phyloP scores from a whole-genome alignment of 2,113 vertebrate species.

The Dromiciops gliroides region DNA sequence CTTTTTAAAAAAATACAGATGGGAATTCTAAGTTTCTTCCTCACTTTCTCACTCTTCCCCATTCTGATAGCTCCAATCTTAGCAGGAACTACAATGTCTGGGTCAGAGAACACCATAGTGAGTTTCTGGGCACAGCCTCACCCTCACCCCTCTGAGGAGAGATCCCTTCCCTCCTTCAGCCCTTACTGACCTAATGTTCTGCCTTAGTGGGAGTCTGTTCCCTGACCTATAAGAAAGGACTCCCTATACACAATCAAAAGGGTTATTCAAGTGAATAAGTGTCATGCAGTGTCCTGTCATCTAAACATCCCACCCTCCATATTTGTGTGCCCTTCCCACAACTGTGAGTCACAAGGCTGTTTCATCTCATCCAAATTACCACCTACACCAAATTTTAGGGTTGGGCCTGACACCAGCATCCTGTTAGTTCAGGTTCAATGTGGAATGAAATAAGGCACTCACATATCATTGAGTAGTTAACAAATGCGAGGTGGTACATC shows the following conservation, averaged over 20 bases:
- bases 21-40: background rate
- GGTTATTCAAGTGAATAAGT: background rate
- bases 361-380: background rate
- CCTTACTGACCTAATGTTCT: background rate
- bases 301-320: background rate
- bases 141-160: background rate
- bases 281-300: background rate
- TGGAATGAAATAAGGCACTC: background rate
- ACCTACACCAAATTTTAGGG: background rate
- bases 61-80: background rate
- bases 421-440: background rate
- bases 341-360: background rate
- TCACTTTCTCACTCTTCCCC: background rate
- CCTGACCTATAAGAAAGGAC: background rate
- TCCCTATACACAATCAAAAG: background rate
- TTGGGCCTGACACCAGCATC: background rate
- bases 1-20: background rate
- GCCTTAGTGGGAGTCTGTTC: background rate
- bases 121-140: background rate
- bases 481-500: background rate
- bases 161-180: background rate
- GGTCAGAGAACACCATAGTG: background rate
- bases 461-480: background rate
- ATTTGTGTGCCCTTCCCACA: background rate
- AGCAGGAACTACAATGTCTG: background rate